A percentile compares a stretch with the other conserved stretches of the same genome.
Conservation (phyloP, 2,888 invertebrate genomes). For the Tipula unca region DNA sequence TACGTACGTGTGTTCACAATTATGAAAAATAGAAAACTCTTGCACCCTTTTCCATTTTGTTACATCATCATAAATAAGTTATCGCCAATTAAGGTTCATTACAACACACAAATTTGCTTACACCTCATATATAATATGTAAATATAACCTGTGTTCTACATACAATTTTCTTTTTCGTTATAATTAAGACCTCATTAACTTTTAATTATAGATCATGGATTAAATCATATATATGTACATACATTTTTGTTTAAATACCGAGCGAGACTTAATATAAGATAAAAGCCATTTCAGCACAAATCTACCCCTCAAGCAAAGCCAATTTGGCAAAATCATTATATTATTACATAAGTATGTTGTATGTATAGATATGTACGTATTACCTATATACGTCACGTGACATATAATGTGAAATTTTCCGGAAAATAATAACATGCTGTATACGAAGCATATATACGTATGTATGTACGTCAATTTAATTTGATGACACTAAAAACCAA, state of each 20-base stretch:
- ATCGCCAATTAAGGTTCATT: not conserved
- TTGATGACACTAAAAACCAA: not conserved
- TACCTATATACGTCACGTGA: not conserved
- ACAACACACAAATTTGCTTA: not conserved
- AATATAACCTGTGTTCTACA: not conserved
- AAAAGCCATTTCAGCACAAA: not conserved
- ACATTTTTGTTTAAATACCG: not conserved
- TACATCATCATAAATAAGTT: not conserved
- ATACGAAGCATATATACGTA: not conserved
- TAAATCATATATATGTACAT: not conserved
- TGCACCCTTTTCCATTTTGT: not conserved
- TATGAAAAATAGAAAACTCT: not conserved
- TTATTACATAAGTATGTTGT: not conserved
- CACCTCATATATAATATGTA: not conserved
- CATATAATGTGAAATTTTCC: not conserved
- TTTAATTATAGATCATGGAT: not conserved
- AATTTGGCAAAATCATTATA: not conserved
- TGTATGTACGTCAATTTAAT: not conserved
- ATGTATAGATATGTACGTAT: not conserved
- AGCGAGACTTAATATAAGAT: not conserved
- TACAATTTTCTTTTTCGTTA: not conserved
- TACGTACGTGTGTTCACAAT: not conserved
- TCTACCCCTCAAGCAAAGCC: not conserved
- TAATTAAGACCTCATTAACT: conserved; percentile 8
- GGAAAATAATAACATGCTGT: not conserved